These are phyloP conservation scores for Tringa solitaria DNA, from an alignment of 2,113 vertebrate genomes.

Conservation along the genomic window DNA sequence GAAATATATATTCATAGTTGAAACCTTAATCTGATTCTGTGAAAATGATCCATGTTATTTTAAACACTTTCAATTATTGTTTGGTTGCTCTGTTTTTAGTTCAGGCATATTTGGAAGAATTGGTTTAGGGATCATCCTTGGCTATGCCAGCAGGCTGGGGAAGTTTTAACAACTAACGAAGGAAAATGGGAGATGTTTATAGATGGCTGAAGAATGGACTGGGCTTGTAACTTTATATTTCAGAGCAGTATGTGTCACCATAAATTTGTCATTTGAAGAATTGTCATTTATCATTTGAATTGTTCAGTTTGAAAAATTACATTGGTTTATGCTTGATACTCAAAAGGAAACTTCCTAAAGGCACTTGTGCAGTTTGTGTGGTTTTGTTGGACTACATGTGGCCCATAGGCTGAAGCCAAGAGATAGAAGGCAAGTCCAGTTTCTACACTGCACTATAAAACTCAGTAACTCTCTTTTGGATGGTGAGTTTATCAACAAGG, in stretches of 20 bases:
- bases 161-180: background rate
- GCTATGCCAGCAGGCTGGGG: background rate
- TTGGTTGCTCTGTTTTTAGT: background rate
- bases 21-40: background rate
- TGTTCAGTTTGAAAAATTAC: background rate
- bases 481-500: background rate
- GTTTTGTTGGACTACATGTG: background rate
- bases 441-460: background rate
- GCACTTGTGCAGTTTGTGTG: background rate
- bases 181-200: background rate
- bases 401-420: background rate
- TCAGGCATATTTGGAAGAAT: background rate
- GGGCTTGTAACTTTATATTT: background rate
- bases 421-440: background rate
- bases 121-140: background rate
- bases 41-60: background rate
- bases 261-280: background rate
- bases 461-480: background rate
- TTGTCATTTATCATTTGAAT: background rate
- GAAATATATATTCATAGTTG: background rate
- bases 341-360: background rate
- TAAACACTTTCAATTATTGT: background rate
- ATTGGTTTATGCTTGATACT: background rate
- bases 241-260: background rate
- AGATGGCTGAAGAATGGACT: background rate